Evolutionary conservation across 2,113 vertebrate genomes (phyloP).

Genomic region (Trogon surrucura): DNA sequence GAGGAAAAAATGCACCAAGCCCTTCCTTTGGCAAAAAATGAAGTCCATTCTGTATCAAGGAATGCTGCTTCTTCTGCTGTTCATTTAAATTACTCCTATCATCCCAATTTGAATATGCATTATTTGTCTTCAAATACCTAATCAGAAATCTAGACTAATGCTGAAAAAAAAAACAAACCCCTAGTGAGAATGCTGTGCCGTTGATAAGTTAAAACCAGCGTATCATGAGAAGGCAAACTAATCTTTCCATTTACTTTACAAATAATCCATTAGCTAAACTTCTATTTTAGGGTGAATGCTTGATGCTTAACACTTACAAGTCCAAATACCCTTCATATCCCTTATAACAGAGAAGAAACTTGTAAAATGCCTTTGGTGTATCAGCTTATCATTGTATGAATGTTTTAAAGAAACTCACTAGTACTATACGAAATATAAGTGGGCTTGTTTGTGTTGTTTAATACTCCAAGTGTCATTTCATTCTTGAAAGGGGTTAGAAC

Average conservation of each 20-base stretch:
- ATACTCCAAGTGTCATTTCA: conserved; percentile 67
- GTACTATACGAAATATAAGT: conserved; percentile 17
- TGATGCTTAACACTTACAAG: conserved; percentile 10
- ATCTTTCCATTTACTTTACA: conserved; percentile 33
- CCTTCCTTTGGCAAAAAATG: conserved; percentile 1
- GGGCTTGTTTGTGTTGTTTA: conserved; percentile 58
- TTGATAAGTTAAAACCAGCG: conserved; percentile 26
- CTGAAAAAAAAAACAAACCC: background rate
- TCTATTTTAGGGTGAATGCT: conserved; percentile 47
- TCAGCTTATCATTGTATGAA: conserved; percentile 9
- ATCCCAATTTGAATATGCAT: background rate
- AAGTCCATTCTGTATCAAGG: conserved; percentile 37
- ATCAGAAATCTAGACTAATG: conserved; percentile 31
- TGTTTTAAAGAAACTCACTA: conserved; percentile 32
- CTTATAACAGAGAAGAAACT: conserved; percentile 61
- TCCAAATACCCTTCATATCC: conserved; percentile 39
- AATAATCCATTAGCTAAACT: conserved; percentile 43
- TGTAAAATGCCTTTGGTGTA: conserved; percentile 29
- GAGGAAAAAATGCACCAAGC: conserved; percentile 26
- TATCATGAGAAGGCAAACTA: conserved; percentile 53
- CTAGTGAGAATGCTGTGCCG: background rate
- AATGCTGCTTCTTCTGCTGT: background rate
- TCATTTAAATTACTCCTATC: conserved; percentile 3
- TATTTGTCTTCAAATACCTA: conserved; percentile 28
- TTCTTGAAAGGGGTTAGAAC: conserved; percentile 64